Evolutionary conservation across 2,888 invertebrate genomes (phyloP).

Genomic region (Drosophila trichaetosa): DNA sequence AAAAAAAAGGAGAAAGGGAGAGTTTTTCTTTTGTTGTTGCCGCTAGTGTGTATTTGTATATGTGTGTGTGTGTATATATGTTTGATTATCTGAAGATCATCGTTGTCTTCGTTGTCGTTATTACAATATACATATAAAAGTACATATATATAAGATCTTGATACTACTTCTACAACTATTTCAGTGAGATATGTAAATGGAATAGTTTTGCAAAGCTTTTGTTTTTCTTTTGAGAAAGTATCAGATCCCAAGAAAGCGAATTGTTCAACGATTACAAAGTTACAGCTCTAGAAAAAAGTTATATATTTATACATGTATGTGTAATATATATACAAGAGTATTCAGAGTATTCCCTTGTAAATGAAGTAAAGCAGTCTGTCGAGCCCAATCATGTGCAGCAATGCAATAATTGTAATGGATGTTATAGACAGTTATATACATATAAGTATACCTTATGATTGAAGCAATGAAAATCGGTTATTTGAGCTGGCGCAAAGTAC

Average conservation of each 20-base stretch:
- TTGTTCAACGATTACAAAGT: not conserved
- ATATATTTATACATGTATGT: not conserved
- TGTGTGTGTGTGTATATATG: not conserved
- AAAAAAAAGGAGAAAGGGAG: conserved; percentile 58
- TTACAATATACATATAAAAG: not conserved
- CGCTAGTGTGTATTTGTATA: conserved; percentile 8
- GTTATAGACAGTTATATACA: not conserved
- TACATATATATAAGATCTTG: not conserved
- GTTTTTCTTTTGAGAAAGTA: not conserved
- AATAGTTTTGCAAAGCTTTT: not conserved
- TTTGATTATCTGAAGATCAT: conserved; percentile 3
- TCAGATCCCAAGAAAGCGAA: not conserved
- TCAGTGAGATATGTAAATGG: not conserved
- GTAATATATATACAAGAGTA: not conserved
- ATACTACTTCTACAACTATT: not conserved
- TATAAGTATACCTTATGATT: not conserved
- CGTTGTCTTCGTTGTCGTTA: not conserved
- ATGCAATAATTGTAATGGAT: not conserved
- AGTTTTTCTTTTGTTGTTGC: conserved; percentile 59
- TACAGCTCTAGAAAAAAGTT: not conserved
- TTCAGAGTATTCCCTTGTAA: not conserved
- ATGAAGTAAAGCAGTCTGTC: not conserved
- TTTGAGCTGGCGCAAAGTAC: not conserved
- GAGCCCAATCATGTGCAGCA: not conserved
- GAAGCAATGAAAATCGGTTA: not conserved